Base-by-base conservation (phyloP, 1,140 invertebrate species). In the Rhagoletis pomonella region DNA sequence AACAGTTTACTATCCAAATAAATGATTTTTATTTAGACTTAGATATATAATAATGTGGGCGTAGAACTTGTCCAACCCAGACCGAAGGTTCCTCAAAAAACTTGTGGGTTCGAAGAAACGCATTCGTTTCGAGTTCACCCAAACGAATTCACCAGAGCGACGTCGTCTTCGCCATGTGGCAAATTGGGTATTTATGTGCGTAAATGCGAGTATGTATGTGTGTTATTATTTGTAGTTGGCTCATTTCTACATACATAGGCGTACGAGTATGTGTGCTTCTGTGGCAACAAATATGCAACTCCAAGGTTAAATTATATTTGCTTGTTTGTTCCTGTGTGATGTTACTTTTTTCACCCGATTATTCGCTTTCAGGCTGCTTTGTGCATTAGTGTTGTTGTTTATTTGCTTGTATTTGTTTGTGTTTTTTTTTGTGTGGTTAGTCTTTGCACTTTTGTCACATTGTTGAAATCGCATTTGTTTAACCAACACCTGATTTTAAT, bases 401-500 rank as follows among this genome's bases (percentile, higher is more conserved):
- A 17, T 77, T 69, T 67, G 14, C 1, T 1, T 73, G 3, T 10
- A 10, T 73, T 44, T 73, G 39, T 14, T 10, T 47, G 17, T 73
- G 3, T 73, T 73, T 73, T 12, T 50, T 67, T 10, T 67, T 67
- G 39, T 67, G 64, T 6, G 64, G 29, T 19, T 64, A 42, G 39
- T 44, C 55, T 17, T 81, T 58, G n/a, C 73, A 81, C 73, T 81
- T 81, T 81, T 81, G 73, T 81, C 73, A 81, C 73, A 81, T 81
- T 81, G 73, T 81, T 81, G 73, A 81, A 58, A 81, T 81, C 17
- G 73, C 73, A 58, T 55, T 81, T 81, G 73, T 50, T 81, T 55
- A 81, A 42, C 2, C 14, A 81, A 81, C 73, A 81, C 73, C 73
- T 55, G 73, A 81, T 55, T 55, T 81, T 81, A 81, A 81, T 81